These are phyloP conservation scores for Megaustenia siamemsis DNA, from an alignment of 2,888 invertebrate genomes.

Conservation along the genomic window DNA sequence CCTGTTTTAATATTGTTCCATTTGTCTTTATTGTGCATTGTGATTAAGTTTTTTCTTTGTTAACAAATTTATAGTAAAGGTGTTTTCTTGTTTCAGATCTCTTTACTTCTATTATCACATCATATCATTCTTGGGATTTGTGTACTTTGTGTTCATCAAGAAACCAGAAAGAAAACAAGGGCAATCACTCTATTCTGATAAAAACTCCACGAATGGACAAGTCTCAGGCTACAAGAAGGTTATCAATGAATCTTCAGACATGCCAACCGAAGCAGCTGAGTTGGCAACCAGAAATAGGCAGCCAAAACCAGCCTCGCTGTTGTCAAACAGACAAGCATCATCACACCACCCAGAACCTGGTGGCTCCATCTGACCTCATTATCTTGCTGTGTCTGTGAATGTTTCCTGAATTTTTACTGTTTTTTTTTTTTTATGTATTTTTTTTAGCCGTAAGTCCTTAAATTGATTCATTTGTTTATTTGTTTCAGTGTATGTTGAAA, in stretches of 20 bases:
- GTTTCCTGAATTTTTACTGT: background rate
- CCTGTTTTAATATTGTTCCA: no score
- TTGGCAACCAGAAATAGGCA: background rate
- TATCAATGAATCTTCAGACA: background rate
- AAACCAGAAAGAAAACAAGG: background rate
- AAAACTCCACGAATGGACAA: slow-evolving; percentile 28
- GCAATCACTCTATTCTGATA: background rate
- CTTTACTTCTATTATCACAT: slow-evolving; percentile 43
- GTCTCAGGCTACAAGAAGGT: background rate
- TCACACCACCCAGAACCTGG: background rate
- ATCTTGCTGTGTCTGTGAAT: background rate
- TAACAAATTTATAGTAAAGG: no score
- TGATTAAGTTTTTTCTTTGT: no score
- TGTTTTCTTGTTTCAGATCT: slow-evolving; percentile 38
- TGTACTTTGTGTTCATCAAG: slow-evolving; percentile 20
- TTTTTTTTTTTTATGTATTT: no score
- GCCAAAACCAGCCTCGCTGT: background rate
- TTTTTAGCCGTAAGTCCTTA: no score
- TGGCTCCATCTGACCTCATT: background rate
- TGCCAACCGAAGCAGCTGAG: no score
- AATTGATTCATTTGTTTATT: no score
- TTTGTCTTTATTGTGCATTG: no score
- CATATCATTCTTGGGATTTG: slow-evolving; percentile 8
- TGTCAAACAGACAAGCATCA: background rate
- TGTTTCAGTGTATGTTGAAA: no score